These are phyloP conservation scores for Microtus montanus DNA, from an alignment of 2,113 vertebrate species.

Conservation along the genomic window DNA sequence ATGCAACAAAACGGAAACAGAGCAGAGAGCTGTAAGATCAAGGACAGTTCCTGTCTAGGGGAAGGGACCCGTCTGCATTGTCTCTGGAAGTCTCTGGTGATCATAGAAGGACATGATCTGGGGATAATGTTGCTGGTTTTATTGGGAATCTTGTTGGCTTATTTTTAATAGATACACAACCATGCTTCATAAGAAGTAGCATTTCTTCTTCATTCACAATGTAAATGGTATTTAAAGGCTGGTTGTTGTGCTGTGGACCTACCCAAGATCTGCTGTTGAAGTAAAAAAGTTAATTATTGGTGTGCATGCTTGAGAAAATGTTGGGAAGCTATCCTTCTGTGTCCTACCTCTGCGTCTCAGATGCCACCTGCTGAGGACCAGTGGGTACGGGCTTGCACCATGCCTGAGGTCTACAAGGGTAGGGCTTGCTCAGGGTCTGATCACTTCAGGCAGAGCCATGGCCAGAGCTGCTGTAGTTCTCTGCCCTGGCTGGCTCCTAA, in stretches of 20 bases:
- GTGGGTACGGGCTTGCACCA: accelerated
- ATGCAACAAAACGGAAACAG: neutral
- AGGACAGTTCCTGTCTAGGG: neutral
- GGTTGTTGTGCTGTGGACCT: neutral
- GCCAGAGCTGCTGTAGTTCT: neutral
- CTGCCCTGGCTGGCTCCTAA: neutral
- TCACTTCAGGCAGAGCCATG: neutral
- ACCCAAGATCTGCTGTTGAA: neutral
- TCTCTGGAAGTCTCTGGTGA: neutral
- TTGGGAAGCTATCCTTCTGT: neutral
- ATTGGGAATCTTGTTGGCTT: neutral
- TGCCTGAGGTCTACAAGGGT: neutral
- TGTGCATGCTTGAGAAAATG: neutral
- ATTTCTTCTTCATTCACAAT: neutral
- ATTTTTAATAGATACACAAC: neutral
- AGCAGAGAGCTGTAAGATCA: neutral
- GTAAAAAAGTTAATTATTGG: neutral
- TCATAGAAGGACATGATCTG: neutral
- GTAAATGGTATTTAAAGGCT: slow-evolving; percentile 40
- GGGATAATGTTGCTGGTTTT: slow-evolving; percentile 18
- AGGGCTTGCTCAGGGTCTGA: neutral
- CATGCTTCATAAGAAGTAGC: neutral
- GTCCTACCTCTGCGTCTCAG: neutral
- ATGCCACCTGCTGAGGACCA: neutral
- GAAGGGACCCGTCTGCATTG: neutral